These are phyloP conservation scores for Cosmorhoe ocellata DNA, from an alignment of 2,888 invertebrate species.

Conservation along the genomic window DNA sequence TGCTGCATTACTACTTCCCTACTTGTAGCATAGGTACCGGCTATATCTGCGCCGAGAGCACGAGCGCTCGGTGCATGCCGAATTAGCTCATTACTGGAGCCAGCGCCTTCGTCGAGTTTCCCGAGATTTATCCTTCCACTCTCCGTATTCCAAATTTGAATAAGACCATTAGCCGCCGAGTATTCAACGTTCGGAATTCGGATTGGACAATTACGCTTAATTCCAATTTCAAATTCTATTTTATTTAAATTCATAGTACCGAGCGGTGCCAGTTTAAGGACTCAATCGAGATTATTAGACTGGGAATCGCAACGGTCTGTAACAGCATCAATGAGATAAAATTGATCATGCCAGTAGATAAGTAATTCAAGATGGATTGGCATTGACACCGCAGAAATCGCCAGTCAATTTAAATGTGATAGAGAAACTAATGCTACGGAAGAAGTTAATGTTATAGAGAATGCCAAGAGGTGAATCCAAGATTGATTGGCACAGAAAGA, in stretches of 20 bases:
- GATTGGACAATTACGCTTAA: conserved; percentile 39
- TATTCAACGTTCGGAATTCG: conserved; percentile 47
- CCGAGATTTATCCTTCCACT: conserved; percentile 57
- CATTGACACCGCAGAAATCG: conserved; percentile 16
- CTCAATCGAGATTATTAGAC: conserved; percentile 21
- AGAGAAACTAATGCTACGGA: conserved; percentile 9
- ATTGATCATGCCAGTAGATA: conserved; percentile 21
- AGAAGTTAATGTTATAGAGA: conserved; percentile 10
- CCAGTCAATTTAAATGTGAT: conserved; percentile 17
- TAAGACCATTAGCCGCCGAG: conserved; percentile 55
- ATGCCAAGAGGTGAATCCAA: conserved; percentile 14
- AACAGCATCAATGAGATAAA: conserved; percentile 9
- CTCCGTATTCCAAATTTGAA: conserved; percentile 59
- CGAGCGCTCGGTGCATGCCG: conserved; percentile 51
- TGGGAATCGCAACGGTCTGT: conserved; percentile 6
- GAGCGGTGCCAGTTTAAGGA: conserved; percentile 13
- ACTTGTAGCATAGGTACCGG: conserved; percentile 11
- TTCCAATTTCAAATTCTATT: conserved; percentile 35
- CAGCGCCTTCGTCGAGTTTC: conserved; percentile 45
- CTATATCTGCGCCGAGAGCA: conserved; percentile 36
- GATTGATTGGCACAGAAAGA: conserved; percentile 23
- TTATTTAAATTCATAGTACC: conserved; percentile 29
- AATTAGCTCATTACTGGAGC: conserved; percentile 68
- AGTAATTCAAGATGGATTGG: conserved; percentile 22
- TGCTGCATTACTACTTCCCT: conserved; percentile 42